These are phyloP conservation scores for Bergia sp. DNA, from an alignment of 92 coral and sea anemone genomes.

Conservation along the genomic window DNA sequence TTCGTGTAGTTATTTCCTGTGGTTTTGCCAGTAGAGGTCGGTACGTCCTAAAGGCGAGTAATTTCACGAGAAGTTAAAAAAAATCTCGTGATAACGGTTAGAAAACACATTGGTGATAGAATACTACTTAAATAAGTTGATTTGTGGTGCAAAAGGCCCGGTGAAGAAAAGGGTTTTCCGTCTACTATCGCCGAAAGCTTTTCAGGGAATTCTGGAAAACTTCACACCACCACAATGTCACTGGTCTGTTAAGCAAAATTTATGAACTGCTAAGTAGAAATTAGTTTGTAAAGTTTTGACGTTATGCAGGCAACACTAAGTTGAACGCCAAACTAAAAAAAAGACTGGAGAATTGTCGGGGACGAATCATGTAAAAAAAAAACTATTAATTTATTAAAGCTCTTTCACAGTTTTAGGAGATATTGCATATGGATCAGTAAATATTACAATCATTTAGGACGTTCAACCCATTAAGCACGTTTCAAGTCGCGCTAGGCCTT, in stretches of 20 bases:
- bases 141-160: background rate
- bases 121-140: too few species aligned
- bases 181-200: background rate
- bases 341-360: background rate
- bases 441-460: background rate
- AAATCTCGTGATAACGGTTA: slow-evolving; percentile 3
- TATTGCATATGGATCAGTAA: background rate
- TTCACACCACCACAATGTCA: background rate
- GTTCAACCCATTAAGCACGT: background rate
- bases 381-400: background rate
- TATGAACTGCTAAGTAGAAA: slow-evolving; percentile 14
- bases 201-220: background rate
- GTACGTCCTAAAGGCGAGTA: background rate
- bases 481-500: too few species aligned
- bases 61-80: slow-evolving; percentile 16
- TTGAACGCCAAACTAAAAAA: background rate
- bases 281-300: slow-evolving; percentile 4
- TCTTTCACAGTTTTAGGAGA: background rate
- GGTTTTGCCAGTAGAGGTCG: slow-evolving; percentile 10
- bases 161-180: background rate
- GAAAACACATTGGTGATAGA: background rate
- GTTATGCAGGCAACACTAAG: background rate
- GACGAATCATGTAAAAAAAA: background rate
- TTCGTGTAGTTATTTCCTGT: slow-evolving; percentile 29
- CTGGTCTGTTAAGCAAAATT: background rate